Evolutionary conservation across 2,113 vertebrate species (phyloP).

Genomic region (Ploceus nigricollis): DNA sequence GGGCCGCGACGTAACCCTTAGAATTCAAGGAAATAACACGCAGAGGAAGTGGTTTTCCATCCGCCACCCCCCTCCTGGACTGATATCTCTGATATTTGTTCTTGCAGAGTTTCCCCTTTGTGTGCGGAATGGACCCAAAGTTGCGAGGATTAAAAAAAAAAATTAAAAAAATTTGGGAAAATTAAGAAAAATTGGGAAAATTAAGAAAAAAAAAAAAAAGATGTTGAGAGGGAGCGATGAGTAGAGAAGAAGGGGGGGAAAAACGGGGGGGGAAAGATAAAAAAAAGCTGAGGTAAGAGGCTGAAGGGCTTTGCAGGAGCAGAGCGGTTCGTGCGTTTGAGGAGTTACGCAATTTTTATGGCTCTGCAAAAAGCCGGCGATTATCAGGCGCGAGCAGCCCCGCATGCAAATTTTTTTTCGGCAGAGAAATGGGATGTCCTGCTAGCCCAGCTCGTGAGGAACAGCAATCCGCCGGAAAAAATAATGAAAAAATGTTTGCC

Average conservation of each 20-base stretch:
- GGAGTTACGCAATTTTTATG: slow-evolving; percentile 18
- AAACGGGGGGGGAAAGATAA: too few species aligned
- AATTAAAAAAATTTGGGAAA: neutral
- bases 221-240: neutral
- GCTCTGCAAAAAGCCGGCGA: neutral
- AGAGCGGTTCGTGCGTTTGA: neutral
- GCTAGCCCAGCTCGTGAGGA: neutral
- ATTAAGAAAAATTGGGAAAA: too few species aligned
- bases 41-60: neutral
- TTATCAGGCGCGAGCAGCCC: neutral
- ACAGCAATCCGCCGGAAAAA: neutral
- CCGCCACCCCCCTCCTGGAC: too few species aligned
- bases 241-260: neutral
- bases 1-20: neutral
- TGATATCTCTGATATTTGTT: slow-evolving; percentile 5
- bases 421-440: neutral
- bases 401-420: neutral
- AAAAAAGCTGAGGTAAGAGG: neutral
- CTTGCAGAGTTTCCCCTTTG: slow-evolving; percentile 52
- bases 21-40: slow-evolving; percentile 55
- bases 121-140: slow-evolving; percentile 13
- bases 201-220: neutral
- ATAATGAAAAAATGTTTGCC: neutral
- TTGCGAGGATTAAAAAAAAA: neutral
- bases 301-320: neutral